Percentiles rank a stretch among this genome's conserved stretches.
Conservation (phyloP, 2,113 vertebrate genomes). For the Phoenicopterus ruber region DNA sequence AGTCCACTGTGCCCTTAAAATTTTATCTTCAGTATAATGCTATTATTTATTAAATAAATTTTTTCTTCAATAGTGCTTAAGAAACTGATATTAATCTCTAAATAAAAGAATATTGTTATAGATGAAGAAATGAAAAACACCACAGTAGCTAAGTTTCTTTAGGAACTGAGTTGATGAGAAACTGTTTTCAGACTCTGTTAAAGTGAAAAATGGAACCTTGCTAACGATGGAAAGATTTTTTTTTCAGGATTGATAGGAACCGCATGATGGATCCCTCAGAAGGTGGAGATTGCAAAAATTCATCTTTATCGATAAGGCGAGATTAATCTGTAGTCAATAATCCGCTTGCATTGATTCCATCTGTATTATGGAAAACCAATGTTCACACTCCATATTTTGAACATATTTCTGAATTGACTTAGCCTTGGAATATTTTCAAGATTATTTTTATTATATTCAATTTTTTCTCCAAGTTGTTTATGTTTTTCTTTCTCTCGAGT, state of each 20-base stretch:
- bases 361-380: neutral
- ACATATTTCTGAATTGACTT: slow-evolving; percentile 5
- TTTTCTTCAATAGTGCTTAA: neutral
- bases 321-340: slow-evolving; percentile 20
- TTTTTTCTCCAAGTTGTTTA: slow-evolving; percentile 31
- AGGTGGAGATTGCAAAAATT: neutral
- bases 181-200: neutral
- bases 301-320: neutral
- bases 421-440: slow-evolving; percentile 29
- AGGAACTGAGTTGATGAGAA: neutral
- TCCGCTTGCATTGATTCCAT: neutral
- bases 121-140: neutral
- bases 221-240: neutral
- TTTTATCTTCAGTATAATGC: neutral
- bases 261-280: neutral
- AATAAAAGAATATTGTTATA: neutral
- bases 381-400: slow-evolving; percentile 2
- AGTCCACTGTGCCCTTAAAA: neutral
- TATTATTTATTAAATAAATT: neutral
- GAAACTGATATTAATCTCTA: neutral
- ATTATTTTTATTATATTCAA: slow-evolving; percentile 5
- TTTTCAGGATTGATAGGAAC: neutral
- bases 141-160: neutral
- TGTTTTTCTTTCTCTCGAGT: slow-evolving; percentile 9
- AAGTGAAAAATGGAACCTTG: neutral